Base-by-base conservation (phyloP, 2,888 invertebrate genomes). In the Salticus scenicus region DNA sequence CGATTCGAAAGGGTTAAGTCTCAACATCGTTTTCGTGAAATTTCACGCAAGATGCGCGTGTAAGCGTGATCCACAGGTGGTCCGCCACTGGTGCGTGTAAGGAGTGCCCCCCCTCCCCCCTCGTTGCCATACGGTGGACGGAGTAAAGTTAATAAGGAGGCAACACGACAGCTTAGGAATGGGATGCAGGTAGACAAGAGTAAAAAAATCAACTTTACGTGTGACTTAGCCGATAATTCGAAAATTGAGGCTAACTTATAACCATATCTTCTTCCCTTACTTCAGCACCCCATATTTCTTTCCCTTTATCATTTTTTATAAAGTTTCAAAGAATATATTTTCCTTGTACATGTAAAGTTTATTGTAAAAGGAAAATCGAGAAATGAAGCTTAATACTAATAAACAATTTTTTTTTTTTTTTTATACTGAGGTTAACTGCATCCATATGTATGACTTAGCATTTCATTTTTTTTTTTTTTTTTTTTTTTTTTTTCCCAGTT, bases 151-250 rank as follows among this genome's bases (percentile, higher is more conserved):
- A 1, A 10, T 1, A 27, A 82, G 47, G 75, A 67, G 76, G 75
- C 75, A 75, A 27, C 75, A 47, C 82, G 51, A 76, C 82, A 82
- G 82, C 82, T 82, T 82, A 64, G 42, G 33, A 57, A 70, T 75
- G 75, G 75, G 41, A 24, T 31, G 66, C 30, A 31, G 66, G 31
- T 66, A 66, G 17, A 5, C 10, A 37, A 37, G 31, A n/a, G 31
- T 8, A 66, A 66, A 66, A 24, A 47, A 14, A 57, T 1, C 20
- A 57, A 57, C 24, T 20, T 20, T 57, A 57, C 57, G 57, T 24
- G 57, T 24, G 57, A 24, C 57, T 57, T 24, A 57, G 5, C 57
- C 24, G 24, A 24, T 24, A 57, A 24, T 5, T 47, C 57, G 24
- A 57, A 57, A 57, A 57, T 57, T 57, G 24, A 57, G 57, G 24